A percentile compares a stretch with the other conserved stretches of the same genome.
Evolutionary conservation across 2,888 invertebrate genomes (phyloP).

Genomic region (Melikaiella ostensackeni): DNA sequence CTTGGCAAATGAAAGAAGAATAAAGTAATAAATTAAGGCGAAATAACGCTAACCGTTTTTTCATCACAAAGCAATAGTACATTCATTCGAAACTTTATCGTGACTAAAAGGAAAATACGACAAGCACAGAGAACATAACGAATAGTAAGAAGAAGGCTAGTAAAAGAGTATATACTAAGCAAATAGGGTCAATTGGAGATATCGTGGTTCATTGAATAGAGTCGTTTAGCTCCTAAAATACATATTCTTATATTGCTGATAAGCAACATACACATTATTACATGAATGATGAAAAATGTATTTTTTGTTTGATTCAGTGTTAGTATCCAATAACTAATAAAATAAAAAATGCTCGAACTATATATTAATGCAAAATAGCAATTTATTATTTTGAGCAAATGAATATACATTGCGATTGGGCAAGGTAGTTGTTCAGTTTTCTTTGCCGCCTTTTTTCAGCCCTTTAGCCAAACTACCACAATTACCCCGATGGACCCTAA

Average conservation of each 20-base stretch:
- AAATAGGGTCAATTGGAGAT: constrained; percentile 29
- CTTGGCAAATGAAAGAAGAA: not conserved
- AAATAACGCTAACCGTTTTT: not conserved
- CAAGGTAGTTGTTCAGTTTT: not conserved
- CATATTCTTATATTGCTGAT: not conserved
- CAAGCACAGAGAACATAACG: not conserved
- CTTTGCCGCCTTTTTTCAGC: not conserved
- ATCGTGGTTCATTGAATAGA: constrained; percentile 13
- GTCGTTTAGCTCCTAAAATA: not conserved
- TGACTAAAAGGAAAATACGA: not conserved
- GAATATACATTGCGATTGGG: not conserved
- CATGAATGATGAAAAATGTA: not conserved
- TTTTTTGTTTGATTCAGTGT: not conserved
- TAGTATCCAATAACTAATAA: not conserved
- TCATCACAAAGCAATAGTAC: not conserved
- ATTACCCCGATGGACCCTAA: constrained; percentile 34
- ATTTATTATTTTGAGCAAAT: not conserved
- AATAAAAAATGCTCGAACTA: not conserved
- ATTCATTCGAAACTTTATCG: not conserved
- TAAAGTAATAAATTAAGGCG: not conserved
- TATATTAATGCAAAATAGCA: not conserved
- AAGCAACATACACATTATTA: not conserved
- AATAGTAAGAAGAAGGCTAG: not conserved
- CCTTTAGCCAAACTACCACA: constrained; percentile 4
- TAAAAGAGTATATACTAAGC: constrained; percentile 4